These are phyloP conservation scores for Danionella dracula DNA, from an alignment of 2,797 vertebrate genomes.

Conservation along the genomic window DNA sequence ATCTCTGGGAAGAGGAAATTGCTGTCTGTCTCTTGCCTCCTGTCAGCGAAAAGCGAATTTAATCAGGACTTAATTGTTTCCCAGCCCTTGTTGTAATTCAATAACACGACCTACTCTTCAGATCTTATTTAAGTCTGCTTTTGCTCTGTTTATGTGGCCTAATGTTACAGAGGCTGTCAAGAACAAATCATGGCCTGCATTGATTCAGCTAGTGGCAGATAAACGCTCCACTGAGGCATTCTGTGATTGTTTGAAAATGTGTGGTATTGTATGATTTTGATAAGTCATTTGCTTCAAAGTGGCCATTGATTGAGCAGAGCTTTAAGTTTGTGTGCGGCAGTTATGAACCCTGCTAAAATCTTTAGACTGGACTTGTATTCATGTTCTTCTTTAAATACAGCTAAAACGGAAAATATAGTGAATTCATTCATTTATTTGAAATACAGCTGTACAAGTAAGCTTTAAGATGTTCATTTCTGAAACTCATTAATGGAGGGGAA, in stretches of 20 bases:
- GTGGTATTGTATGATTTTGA: neutral
- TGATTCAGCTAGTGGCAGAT: neutral
- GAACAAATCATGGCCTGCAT: neutral
- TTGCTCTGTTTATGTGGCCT: neutral
- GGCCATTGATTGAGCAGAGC: no score
- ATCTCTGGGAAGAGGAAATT: slow-evolving; percentile 44
- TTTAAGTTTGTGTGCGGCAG: no score
- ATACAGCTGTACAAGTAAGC: slow-evolving; percentile 19
- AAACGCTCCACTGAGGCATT: neutral
- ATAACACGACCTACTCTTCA: slow-evolving; percentile 36
- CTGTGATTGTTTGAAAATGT: neutral
- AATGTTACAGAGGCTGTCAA: slow-evolving; percentile 22
- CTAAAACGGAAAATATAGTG: neutral
- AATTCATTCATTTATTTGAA: slow-evolving; percentile 15
- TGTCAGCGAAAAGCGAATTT: slow-evolving; percentile 38
- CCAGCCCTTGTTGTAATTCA: slow-evolving; percentile 47
- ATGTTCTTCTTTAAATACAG: neutral
- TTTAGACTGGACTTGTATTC: neutral
- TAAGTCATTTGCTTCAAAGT: neutral
- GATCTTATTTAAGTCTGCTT: slow-evolving; percentile 35
- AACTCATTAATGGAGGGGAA: slow-evolving; percentile 26
- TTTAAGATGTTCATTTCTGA: slow-evolving; percentile 25
- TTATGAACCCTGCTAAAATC: neutral
- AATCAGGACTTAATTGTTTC: slow-evolving; percentile 50
- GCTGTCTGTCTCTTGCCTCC: slow-evolving; percentile 41